Evolutionary conservation across 2,797 vertebrate species (phyloP).

Genomic region (Peromyscus attwateri): DNA sequence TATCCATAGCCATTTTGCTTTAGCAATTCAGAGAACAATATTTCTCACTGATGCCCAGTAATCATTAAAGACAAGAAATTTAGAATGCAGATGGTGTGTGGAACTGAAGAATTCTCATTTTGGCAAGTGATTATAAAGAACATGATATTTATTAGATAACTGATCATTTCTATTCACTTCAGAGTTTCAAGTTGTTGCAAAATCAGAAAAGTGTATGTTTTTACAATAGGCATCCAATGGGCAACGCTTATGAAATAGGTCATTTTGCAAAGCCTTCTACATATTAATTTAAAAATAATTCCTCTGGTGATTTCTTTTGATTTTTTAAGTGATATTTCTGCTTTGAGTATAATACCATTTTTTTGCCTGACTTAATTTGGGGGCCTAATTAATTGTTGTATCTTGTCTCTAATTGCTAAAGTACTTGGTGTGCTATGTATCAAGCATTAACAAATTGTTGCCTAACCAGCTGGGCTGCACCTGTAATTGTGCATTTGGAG

Average conservation of each 20-base stretch:
- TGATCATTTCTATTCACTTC: slow-evolving; percentile 2
- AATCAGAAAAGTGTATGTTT: slow-evolving; percentile 8
- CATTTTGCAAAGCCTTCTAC: slow-evolving; percentile 39
- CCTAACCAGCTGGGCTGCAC: slow-evolving; percentile 71
- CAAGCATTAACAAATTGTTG: slow-evolving; percentile 70
- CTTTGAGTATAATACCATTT: slow-evolving; percentile 56
- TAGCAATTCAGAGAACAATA: neutral
- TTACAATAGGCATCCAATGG: neutral
- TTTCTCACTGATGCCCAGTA: neutral
- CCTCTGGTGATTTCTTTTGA: slow-evolving; percentile 44
- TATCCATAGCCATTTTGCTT: neutral
- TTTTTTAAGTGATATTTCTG: slow-evolving; percentile 67
- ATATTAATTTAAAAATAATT: slow-evolving; percentile 53
- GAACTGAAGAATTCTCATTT: neutral
- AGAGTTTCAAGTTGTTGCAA: neutral
- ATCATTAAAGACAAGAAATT: neutral
- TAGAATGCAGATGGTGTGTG: neutral
- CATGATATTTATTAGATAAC: neutral
- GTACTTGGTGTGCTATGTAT: slow-evolving; percentile 67
- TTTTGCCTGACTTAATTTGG: slow-evolving; percentile 74
- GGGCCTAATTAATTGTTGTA: slow-evolving; percentile 76
- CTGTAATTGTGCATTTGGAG: slow-evolving; percentile 63
- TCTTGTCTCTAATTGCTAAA: slow-evolving; percentile 74
- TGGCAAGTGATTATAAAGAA: neutral
- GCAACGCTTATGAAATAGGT: slow-evolving; percentile 51